Conservation (phyloP, 2,888 invertebrate species). For the Amphipoea lucens region DNA sequence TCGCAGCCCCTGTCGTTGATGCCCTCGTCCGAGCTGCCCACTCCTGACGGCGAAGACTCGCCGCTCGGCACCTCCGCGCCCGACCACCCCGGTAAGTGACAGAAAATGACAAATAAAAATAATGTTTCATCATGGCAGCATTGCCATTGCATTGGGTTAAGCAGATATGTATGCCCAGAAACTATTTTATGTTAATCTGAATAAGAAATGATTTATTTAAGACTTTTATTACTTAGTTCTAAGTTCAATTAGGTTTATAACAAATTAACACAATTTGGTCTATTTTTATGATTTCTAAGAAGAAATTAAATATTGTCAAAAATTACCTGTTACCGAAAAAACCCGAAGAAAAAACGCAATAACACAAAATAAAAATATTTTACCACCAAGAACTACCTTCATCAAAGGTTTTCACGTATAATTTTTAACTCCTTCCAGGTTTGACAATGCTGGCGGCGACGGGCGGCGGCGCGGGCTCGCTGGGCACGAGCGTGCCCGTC, state of each 20-base stretch:
- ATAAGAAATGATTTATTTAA: background rate
- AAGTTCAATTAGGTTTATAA: background rate
- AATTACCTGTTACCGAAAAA: background rate
- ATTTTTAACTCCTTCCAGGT: constrained; percentile 12
- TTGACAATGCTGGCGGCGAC: constrained; percentile 41
- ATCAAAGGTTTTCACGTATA: background rate
- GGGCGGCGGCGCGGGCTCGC: constrained; percentile 28
- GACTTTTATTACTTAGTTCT: background rate
- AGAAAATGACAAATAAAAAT: background rate
- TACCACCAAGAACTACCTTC: background rate
- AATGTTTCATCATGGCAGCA: background rate
- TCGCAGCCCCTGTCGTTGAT: constrained; percentile 80
- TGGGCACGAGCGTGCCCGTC: constrained; percentile 19
- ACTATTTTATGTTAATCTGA: background rate
- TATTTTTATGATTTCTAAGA: background rate
- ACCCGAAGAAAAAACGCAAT: background rate
- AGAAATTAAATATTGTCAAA: background rate
- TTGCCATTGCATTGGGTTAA: too few species aligned
- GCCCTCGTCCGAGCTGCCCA: constrained; percentile 82
- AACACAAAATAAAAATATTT: background rate
- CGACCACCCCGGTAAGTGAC: constrained; percentile 75
- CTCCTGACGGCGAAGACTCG: constrained; percentile 82
- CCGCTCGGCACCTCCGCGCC: constrained; percentile 71
- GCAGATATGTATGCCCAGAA: background rate
- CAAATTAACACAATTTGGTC: background rate